Evolutionary conservation across 2,113 vertebrate species (phyloP).

Genomic region (Microcebus lehilahytsara): DNA sequence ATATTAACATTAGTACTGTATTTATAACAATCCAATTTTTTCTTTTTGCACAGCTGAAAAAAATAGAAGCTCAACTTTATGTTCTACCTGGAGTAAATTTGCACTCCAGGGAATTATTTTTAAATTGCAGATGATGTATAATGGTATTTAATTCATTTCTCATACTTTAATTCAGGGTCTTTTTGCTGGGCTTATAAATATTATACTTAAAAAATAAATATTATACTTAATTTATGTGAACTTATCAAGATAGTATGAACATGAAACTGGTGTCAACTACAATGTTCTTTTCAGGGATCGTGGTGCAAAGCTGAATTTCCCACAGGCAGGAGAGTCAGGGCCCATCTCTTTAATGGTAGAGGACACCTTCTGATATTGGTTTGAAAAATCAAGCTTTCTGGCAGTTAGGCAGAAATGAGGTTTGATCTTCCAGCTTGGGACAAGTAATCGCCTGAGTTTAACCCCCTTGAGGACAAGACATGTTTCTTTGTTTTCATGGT

Average conservation of each 20-base stretch:
- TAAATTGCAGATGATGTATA: neutral
- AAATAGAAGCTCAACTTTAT: neutral
- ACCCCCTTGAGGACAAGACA: neutral
- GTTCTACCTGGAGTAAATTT: neutral
- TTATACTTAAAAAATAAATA: neutral
- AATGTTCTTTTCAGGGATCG: neutral
- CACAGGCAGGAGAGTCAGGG: too few species aligned
- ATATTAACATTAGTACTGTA: neutral
- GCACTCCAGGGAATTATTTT: neutral
- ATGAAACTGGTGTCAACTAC: neutral
- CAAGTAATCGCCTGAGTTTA: neutral
- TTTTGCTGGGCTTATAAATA: neutral
- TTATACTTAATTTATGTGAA: neutral
- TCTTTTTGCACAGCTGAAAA: neutral
- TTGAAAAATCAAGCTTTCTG: neutral
- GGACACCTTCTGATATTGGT: neutral
- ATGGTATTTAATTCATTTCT: neutral
- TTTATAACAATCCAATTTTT: neutral
- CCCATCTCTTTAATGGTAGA: neutral
- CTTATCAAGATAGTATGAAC: neutral
- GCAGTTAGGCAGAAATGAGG: neutral
- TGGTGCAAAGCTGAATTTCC: neutral
- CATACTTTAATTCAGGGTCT: neutral
- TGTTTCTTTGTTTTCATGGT: neutral
- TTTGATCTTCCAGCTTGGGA: neutral